Evolutionary conservation across 1,140 invertebrate species (phyloP), one percentile per base, ranked within the genome.

Genomic region (Vollenhovia emeryi): DNA sequence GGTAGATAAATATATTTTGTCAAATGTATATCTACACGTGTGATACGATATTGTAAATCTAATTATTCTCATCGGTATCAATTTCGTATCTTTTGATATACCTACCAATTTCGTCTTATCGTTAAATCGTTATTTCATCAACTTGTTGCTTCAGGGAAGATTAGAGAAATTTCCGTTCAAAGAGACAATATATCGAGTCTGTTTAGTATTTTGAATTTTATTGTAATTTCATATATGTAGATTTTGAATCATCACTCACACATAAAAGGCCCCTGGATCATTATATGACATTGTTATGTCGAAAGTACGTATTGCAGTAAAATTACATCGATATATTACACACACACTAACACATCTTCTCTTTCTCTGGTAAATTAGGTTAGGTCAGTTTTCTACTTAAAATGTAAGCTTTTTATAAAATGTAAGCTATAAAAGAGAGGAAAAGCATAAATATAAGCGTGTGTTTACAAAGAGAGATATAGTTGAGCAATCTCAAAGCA

Each of bases 231-330:
- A 74, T 85, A 90, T n/a, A 88, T 90, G 55, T 71, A 75, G 83
- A 85, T 91, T 68, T 82, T 79, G 71, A 92, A 87, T 90, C 74
- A 88, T 90, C 85, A 87, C 83, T 91, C 89, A 91, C 92, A 92
- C 92, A 93, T 93, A 91, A 93, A 93, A 93, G 91, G 89, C 90
- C 92, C 88, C 90, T 93, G 76, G 88, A 93, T 91, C 85, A 92
- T 91, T 86, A 92, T 80, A 91, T 45, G 57, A 90, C 57, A 84
- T 87, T 82, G 84, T 83, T 75, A 73, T 74, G 52, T 91, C 60
- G 62, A 89, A 89, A 57, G 62, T 91, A 89, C 64, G n/a, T 76
- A 73, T 79, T 55, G 43, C 86, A 89, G 33, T 68, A 86, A 90
- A 89, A 90, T 86, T 89, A 88, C 71, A 60, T 87, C 84, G 50